A percentile compares a stretch with the other conserved stretches of the same genome.
Conservation (phyloP, 2,113 vertebrate species). For the Phocoena sinus region DNA sequence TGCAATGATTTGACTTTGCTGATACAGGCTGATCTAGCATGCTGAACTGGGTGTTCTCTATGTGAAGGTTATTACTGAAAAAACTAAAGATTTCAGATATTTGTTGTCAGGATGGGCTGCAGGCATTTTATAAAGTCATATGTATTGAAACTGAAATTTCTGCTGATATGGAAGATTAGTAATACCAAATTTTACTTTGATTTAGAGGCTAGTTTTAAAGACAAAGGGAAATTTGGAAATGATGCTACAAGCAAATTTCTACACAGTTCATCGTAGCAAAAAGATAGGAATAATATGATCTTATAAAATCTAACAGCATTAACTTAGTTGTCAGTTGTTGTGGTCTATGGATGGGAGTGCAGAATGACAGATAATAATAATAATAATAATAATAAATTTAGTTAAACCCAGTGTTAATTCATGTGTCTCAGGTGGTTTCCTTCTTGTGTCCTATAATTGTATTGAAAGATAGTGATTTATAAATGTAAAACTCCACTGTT, state of each 20-base stretch:
- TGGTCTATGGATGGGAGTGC: not conserved
- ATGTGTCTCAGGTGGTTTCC: not conserved
- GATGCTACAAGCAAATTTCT: not conserved
- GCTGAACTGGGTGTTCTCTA: not conserved
- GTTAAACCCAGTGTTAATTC: not conserved
- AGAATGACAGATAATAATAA: not conserved
- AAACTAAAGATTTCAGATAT: not conserved
- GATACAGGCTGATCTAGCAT: not conserved
- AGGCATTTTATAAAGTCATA: not conserved
- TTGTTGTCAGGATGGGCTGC: fast-evolving
- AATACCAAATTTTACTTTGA: not conserved
- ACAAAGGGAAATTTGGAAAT: not conserved
- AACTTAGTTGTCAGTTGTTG: not conserved
- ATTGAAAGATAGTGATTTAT: not conserved
- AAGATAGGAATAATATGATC: not conserved
- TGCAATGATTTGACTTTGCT: not conserved
- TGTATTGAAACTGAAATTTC: not conserved
- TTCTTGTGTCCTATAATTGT: not conserved
- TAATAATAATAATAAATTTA: not conserved
- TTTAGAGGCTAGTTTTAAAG: not conserved
- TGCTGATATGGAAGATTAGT: not conserved
- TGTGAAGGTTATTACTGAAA: not conserved
- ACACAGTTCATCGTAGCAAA: not conserved
- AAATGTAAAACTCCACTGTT: not conserved
- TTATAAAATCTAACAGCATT: not conserved